A percentile compares a stretch with the other conserved stretches of the same genome.
Evolutionary conservation across 2,888 invertebrate genomes (phyloP).

Genomic region (Epinotia demarniana): DNA sequence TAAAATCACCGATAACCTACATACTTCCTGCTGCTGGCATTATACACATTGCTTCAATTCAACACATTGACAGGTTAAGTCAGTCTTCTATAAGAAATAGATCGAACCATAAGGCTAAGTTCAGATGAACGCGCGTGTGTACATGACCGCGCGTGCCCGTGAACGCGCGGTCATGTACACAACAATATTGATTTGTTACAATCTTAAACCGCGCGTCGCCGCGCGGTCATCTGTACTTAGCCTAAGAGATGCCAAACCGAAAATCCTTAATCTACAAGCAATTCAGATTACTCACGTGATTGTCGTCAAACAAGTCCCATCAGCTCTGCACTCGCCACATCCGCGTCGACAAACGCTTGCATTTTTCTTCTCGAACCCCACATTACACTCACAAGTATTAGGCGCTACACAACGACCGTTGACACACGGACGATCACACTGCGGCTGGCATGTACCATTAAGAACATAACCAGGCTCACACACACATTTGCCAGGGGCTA

Average conservation of each 20-base stretch:
- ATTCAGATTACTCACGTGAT: constrained; percentile 19
- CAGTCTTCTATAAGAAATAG: no score
- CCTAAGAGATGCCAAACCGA: not conserved
- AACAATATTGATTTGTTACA: no score
- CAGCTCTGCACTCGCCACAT: constrained; percentile 16
- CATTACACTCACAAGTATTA: constrained; percentile 52
- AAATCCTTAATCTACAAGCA: not conserved
- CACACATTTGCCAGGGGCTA: constrained; percentile 4
- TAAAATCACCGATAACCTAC: no score
- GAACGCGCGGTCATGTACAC: no score
- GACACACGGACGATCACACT: constrained; percentile 56
- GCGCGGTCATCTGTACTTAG: no score
- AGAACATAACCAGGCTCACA: constrained; percentile 31
- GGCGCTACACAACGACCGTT: constrained; percentile 56
- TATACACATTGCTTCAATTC: no score
- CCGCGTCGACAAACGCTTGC: not conserved
- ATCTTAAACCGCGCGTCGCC: no score
- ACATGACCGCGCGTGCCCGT: no score
- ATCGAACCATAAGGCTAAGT: no score
- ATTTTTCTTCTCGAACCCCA: constrained; percentile 52
- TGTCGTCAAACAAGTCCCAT: constrained; percentile 15
- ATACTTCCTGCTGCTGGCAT: no score
- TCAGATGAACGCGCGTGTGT: no score
- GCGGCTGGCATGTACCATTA: constrained; percentile 54
- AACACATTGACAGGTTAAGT: no score